Conservation (phyloP, 1,140 invertebrate genomes). For the Ridgeia piscesae region DNA sequence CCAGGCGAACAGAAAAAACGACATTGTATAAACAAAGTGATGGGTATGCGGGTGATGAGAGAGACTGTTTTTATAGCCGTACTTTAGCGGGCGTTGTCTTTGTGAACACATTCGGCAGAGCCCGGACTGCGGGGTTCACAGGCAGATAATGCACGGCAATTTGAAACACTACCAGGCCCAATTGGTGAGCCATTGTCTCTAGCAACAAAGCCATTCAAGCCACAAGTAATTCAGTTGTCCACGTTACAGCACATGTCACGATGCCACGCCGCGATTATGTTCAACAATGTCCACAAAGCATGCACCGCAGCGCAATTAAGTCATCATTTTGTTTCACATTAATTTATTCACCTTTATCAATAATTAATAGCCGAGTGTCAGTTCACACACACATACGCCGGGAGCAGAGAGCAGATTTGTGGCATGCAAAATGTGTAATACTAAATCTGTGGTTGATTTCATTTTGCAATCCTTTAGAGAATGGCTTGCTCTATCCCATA, state of each 20-base stretch:
- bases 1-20: background rate
- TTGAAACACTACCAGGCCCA: background rate
- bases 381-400: too few species aligned
- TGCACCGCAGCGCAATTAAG: background rate
- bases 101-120: background rate
- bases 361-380: background rate
- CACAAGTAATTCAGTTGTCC: background rate
- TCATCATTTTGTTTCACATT: background rate
- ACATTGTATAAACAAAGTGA: constrained; percentile 6
- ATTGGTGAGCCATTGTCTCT: background rate
- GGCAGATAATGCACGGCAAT: background rate
- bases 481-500: background rate
- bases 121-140: background rate
- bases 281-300: background rate
- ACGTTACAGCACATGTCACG: background rate
- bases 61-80: background rate
- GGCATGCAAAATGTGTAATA: background rate
- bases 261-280: background rate
- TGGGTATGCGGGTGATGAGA: background rate
- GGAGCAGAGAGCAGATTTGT: background rate
- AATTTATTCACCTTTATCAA: background rate
- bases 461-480: background rate
- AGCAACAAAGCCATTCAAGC: background rate
- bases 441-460: background rate
- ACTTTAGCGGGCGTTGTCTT: background rate